A percentile compares a stretch with the other conserved stretches of the same genome.
phyloP scores from a whole-genome alignment of 2,113 vertebrate species.

The Hoplias malabaricus region DNA sequence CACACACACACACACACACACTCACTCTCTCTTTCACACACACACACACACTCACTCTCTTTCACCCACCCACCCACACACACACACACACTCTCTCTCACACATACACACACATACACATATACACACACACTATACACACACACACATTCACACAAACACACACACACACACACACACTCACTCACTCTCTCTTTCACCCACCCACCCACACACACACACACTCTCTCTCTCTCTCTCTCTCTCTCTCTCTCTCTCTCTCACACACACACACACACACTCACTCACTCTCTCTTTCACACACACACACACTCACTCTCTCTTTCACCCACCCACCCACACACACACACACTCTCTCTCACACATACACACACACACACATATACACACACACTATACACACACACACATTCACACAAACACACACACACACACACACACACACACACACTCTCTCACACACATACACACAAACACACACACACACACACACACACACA shows the following conservation, averaged over 20 bases:
- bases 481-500: neutral
- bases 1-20: neutral
- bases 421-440: too few species aligned
- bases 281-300: too few species aligned
- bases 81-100: slow-evolving; percentile 8
- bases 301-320: slow-evolving; percentile 80
- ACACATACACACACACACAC: neutral
- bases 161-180: too few species aligned
- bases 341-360: slow-evolving; percentile 14
- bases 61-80: slow-evolving; percentile 81
- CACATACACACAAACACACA: neutral
- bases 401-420: neutral
- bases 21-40: neutral
- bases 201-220: neutral
- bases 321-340: too few species aligned
- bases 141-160: neutral
- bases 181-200: too few species aligned
- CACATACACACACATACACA: neutral
- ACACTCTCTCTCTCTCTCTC: neutral
- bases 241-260: neutral
- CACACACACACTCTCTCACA: too few species aligned
- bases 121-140: neutral
- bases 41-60: slow-evolving; percentile 10
- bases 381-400: neutral
- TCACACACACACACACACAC: slow-evolving; percentile 1